Base-by-base conservation (phyloP, 2,888 invertebrate genomes). In the Drosophila bunnanda region DNA sequence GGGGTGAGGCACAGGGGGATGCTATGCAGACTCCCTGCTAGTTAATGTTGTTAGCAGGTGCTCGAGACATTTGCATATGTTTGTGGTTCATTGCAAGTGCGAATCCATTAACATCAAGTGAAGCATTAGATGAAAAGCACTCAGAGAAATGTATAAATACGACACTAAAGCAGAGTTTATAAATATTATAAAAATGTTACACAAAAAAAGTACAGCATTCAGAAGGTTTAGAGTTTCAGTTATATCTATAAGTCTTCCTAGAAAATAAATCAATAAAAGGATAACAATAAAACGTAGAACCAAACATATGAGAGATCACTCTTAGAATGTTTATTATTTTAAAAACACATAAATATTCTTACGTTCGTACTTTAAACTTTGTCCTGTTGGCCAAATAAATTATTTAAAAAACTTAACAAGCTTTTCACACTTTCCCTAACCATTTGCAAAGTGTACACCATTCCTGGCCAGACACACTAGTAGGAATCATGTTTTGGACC, bases 1-100 rank as follows among this genome's bases (percentile, higher is more conserved):
- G 50, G 8, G 2, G 12, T 7, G n/a, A n/a, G 4, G 2, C 10
- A 9, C 10, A 9, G 6, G 15, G 20, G 20, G 32, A 28, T 52
- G 32, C n/a, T 32, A 32, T 28, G 58, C 32, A 34, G 39, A 58
- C 39, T 59, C 44, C 78, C 78, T 75, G 75, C 77, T 85, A 85
- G 86, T 89, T 85, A 85, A 85, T 89, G 78, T 77, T 77, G 88
- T 88, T 84, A 87, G 79, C 88, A 88, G 86, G 85, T 85, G 82
- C 85, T 82, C 73, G 78, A 88, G 86, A 88, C 88, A 87, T 87
- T 87, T 89, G 85, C 88, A 86, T 89, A 77, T 79, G 75, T 79
- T 80, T 89, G 86, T 79, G 88, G 86, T 88, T 86, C 86, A 78
- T 77, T 80, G 83, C 76, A 76, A 86, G 89, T 88, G 88, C 80